A percentile compares a stretch with the other conserved stretches of the same genome.
Evolutionary conservation across 2,113 vertebrate genomes (phyloP).

Genomic region (Perca fluviatilis): DNA sequence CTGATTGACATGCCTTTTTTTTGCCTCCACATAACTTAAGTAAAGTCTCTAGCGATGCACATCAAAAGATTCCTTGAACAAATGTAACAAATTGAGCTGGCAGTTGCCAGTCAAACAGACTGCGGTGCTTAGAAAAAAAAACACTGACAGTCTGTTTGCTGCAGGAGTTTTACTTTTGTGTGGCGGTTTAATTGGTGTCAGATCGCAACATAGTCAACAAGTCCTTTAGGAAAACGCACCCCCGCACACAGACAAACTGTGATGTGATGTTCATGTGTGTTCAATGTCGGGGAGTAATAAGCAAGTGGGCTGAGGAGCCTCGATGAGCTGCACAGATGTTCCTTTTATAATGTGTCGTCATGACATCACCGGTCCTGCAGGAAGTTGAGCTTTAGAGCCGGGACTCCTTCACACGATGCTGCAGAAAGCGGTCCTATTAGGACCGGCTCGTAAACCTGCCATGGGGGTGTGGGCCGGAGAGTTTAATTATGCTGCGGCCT

Average conservation of each 20-base stretch:
- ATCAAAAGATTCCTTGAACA: constrained; percentile 1
- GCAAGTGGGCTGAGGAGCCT: constrained; percentile 28
- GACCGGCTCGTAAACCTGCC: constrained; percentile 54
- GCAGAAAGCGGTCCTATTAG: constrained; percentile 54
- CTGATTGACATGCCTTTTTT: neutral
- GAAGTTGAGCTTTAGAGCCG: constrained; percentile 46
- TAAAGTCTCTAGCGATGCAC: neutral
- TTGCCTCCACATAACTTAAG: neutral
- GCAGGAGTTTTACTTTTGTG: neutral
- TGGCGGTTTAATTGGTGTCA: constrained; percentile 7
- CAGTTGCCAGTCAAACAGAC: constrained; percentile 5
- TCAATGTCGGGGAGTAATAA: constrained; percentile 24
- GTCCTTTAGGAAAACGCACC: constrained; percentile 13
- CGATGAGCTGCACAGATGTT: constrained; percentile 61
- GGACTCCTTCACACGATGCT: constrained; percentile 46
- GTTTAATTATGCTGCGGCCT: constrained; percentile 43
- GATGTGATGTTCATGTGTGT: constrained; percentile 25
- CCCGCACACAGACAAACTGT: constrained; percentile 9
- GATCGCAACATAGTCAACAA: constrained; percentile 11
- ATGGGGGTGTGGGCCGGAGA: constrained; percentile 23
- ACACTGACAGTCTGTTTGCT: neutral
- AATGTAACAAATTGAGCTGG: neutral
- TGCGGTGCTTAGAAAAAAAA: neutral
- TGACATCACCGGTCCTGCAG: constrained; percentile 54
- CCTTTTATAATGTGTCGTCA: constrained; percentile 49